Evolutionary conservation across 2,113 vertebrate species (phyloP), one percentile per base, ranked within the genome.

Genomic region (Sphaerodactylus townsendi): DNA sequence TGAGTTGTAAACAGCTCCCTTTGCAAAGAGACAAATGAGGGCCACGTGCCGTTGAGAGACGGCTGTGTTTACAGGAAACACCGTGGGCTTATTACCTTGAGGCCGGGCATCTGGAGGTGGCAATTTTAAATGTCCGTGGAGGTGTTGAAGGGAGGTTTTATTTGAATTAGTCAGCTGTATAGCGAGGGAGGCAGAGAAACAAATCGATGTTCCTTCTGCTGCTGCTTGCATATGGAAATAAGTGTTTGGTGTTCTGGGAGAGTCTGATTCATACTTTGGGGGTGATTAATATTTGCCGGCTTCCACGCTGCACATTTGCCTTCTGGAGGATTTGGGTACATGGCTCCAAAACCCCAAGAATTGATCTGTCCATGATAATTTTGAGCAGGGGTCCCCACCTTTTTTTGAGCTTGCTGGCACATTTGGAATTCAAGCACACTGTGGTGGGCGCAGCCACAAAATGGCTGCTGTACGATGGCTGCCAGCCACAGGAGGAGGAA

Each of bases 1-100:
- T 78, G 48, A 81, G 86, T 62, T 75, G 76, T 85, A 81, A 92
- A 85, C 86, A 89, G 15, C 39, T 87, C 84, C 86, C 85, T 80
- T 86, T 46, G 68, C 78, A 50, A 46, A 80, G 44, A 73, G 7
- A 0, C 15, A 56, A 87, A 28, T 72, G n/a, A 35, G 75, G 2
- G 21, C 21, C 21, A 17, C 4, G 11, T 19, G 30, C 37, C 10
- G 30, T 11, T 2, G 8, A 19, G 13, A 13, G 10, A 15, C 28
- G 23, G 13, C 19, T 69, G 25, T 44, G 44, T 59, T 56, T 33
- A 33, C 46, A 17, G 64, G 28, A 41, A 69, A 44, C 11, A 2
- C n/a, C 3, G 19, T 35, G 37, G 65, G 37, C 25, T 77, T 77
- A 19, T 77, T 50, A 30, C 48, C 23, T 33, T 14, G 17, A 50